phyloP scores from a whole-genome alignment of 2,797 vertebrate genomes.

The Channa striata region DNA sequence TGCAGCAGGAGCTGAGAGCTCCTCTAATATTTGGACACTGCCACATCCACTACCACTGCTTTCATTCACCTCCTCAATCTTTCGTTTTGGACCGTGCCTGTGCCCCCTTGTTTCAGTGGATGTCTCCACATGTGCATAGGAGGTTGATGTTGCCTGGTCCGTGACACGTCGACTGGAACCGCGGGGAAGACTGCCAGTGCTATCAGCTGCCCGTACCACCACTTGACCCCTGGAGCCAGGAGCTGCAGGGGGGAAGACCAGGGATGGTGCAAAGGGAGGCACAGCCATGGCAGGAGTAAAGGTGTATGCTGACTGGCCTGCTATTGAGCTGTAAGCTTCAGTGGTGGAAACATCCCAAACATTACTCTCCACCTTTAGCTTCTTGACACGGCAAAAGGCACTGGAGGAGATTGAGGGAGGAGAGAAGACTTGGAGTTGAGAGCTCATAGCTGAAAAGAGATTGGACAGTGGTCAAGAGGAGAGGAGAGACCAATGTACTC shows the following conservation, averaged over 20 bases:
- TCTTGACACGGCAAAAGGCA: constrained; percentile 99
- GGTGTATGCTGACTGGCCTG: constrained; percentile 91
- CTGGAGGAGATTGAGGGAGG: constrained; percentile 97
- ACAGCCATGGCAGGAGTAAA: constrained; percentile 90
- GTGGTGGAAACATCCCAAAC: constrained; percentile 96
- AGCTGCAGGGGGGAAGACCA: constrained; percentile 90
- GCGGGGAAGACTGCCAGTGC: constrained; percentile 93
- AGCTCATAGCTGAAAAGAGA: constrained; percentile 91
- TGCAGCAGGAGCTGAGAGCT: constrained; percentile 92
- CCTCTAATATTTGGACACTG: constrained; percentile 98
- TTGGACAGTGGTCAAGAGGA: too few species aligned
- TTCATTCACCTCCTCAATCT: constrained; percentile 89
- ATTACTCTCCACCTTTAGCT: constrained; percentile 97
- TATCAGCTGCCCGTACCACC: constrained; percentile 92
- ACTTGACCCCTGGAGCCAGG: constrained; percentile 93
- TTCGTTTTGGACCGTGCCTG: constrained; percentile 95
- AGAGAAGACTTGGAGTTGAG: constrained; percentile 98
- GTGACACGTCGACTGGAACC: constrained; percentile 91
- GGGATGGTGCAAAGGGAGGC: constrained; percentile 90
- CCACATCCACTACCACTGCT: constrained; percentile 88
- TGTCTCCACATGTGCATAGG: constrained; percentile 77
- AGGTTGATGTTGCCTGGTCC: constrained; percentile 72
- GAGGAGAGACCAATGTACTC: not conserved
- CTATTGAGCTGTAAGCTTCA: constrained; percentile 92
- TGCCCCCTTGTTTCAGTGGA: constrained; percentile 89